Base-by-base conservation (phyloP, 2,113 vertebrate genomes). In the Canis aureus region DNA sequence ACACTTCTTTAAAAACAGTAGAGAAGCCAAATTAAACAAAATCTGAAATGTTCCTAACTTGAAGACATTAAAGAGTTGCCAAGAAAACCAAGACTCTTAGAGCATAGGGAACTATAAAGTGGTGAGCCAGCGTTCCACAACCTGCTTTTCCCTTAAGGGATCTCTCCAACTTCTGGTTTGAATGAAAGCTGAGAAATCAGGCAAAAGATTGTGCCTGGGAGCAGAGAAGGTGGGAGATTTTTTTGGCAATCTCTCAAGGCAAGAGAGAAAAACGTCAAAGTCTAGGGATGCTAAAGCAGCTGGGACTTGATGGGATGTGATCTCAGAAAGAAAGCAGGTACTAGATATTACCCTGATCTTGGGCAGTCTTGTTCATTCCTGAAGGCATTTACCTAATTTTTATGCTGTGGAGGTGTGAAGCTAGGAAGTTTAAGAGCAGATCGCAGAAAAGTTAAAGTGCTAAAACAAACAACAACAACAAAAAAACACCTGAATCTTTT, bases 11-110 rank as follows among this genome's bases (percentile, higher is more conserved):
- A 49, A 62, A 96, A 97, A 87, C 5, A 73, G 4, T 57, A 69
- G 78, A 85, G 69, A 93, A 91, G 10, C 53, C 32, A 84, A 55
- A 66, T 83, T 57, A 90, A 94, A 73, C 6, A n/a, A 79, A 67
- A 90, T n/a, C 16, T 27, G 62, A 94, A 78, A 11, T 11, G 49
- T 6, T 80, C 12, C 16, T 97, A 84, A 79, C 67, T 51, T 29
- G 66, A 51, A 94, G 62, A 79, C 23, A 57, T 57, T 16, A 55
- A 87, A 32, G 27, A 74, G 7, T 27, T 71, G 2, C 38, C 29
- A 27, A 51, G 57, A 86, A 81, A 89, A 59, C 20, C 35, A 83
- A 91, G 49, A 69, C 27, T 76, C 11, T 1, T 11, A 43, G 9
- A 82, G 35, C 29, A 1, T 3, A 32, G 38, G 43, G 13, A 74